Conservation (phyloP, 2,888 invertebrate genomes). For the Sympetrum striolatum region DNA sequence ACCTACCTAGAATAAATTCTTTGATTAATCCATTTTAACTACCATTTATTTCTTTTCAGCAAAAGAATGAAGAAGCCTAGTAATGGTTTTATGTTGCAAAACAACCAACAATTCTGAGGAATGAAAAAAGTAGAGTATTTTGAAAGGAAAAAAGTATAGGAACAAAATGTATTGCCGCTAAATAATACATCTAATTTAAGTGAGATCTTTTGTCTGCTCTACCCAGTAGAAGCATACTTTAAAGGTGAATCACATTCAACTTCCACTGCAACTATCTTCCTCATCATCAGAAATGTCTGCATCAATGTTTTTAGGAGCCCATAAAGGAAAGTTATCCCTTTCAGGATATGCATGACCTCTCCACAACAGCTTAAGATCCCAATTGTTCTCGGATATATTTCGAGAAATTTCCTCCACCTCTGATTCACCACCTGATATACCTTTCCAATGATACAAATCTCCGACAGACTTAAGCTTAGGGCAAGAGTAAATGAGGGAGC, state of each 20-base stretch:
- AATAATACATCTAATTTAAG: too few species aligned
- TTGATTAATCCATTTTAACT: too few species aligned
- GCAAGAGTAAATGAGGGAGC: slow-evolving; percentile 35
- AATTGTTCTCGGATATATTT: neutral
- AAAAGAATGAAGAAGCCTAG: too few species aligned
- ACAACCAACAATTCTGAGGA: too few species aligned
- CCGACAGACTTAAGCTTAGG: slow-evolving; percentile 19
- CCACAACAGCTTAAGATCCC: slow-evolving; percentile 39
- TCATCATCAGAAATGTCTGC: neutral
- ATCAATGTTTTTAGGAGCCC: neutral
- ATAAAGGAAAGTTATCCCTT: neutral
- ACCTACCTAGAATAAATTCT: too few species aligned
- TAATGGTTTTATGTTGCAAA: too few species aligned
- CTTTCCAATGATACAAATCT: slow-evolving; percentile 41
- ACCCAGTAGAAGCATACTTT: too few species aligned
- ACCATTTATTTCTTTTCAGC: too few species aligned
- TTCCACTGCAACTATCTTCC: neutral
- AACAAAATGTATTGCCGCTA: too few species aligned
- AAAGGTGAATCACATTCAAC: neutral
- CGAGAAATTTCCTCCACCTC: neutral
- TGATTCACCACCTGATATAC: neutral
- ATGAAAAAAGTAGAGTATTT: too few species aligned
- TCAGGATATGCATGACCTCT: slow-evolving; percentile 20
- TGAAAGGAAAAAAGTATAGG: too few species aligned
- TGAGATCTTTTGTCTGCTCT: too few species aligned